A percentile compares a stretch with the other conserved stretches of the same genome.
phyloP scores from a whole-genome alignment of 2,888 invertebrate species.

The Melanostoma scalare region DNA sequence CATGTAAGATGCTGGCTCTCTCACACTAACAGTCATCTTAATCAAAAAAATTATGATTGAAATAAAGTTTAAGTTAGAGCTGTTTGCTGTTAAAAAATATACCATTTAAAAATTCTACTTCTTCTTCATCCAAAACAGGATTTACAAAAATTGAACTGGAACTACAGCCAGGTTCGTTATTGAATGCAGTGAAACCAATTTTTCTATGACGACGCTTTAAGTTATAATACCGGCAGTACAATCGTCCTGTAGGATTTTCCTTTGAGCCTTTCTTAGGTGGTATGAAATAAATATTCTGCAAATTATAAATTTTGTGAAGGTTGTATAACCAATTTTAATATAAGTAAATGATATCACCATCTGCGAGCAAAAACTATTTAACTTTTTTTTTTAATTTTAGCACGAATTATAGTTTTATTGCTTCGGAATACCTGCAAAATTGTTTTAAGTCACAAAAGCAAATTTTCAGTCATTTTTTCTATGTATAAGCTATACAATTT shows the following conservation, averaged over 20 bases:
- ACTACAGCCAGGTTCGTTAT: neutral
- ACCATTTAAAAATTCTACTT: constrained; percentile 1
- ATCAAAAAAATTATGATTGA: no score
- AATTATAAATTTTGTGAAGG: neutral
- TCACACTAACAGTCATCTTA: no score
- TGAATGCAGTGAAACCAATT: constrained; percentile 5
- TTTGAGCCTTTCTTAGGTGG: constrained; percentile 1
- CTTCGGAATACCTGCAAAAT: no score
- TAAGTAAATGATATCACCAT: no score
- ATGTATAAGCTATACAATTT: no score
- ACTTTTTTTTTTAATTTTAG: no score
- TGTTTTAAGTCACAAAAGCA: no score
- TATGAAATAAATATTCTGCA: constrained; percentile 8
- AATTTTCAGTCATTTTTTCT: no score
- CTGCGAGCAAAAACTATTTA: no score
- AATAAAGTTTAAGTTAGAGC: no score
- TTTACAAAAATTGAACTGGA: constrained; percentile 2
- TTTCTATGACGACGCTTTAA: constrained; percentile 12
- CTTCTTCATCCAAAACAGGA: neutral
- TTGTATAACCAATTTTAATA: neutral
- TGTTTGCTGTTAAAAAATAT: neutral
- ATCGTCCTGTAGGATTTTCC: constrained; percentile 9
- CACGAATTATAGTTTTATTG: no score
- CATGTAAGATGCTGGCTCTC: no score
- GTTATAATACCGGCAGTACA: constrained; percentile 16